Evolutionary conservation across 2,113 vertebrate genomes (phyloP), one percentile per base, ranked within the genome.

Genomic region (Paedocypris sp.): DNA sequence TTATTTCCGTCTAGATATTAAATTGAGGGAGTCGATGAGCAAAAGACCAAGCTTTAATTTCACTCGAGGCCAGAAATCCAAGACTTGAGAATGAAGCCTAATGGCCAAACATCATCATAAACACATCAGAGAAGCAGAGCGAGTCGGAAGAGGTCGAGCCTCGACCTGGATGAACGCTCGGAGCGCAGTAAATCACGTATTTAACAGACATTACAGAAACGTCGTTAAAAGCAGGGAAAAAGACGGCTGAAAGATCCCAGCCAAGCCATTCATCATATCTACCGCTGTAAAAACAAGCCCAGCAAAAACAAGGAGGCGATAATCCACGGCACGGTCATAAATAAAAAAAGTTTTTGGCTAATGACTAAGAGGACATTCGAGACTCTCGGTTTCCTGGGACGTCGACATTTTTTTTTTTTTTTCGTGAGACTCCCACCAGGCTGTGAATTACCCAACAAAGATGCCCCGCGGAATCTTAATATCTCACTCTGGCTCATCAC

Each of bases 321-420:
- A 79, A 79, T 79, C 79, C 72, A 63, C 74, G 67, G 60, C 65
- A 73, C 15, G 32, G 48, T 59, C 25, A 45, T 64, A 69, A 69
- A 69, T 64, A 69, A 64, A 52, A 39, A 50, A 69, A 47, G 36
- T 53, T 59, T 68, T 19, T 42, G 19, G 35, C 20, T 68, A 63
- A 68, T 62, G 61, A 50, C 32, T 64, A 57, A 23, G 25, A 64
- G 26, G 53, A 47, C 42, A 33, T 32, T 32, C 58, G 62, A 41
- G 19, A 61, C 23, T 41, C 52, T 57, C 60, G 20, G 25, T 31
- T 60, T 31, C 28, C 29, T 3, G 36, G 59, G 61, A 64, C 77
- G 71, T 80, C 78, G 73, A 79, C 69, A 81, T 83, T 51, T 82
- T 82, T 77, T 79, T 28, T 83, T 51, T 82, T 82, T 77, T 79